Base-by-base conservation (phyloP, 2,797 vertebrate genomes). In the Hippoglossus hippoglossus region DNA sequence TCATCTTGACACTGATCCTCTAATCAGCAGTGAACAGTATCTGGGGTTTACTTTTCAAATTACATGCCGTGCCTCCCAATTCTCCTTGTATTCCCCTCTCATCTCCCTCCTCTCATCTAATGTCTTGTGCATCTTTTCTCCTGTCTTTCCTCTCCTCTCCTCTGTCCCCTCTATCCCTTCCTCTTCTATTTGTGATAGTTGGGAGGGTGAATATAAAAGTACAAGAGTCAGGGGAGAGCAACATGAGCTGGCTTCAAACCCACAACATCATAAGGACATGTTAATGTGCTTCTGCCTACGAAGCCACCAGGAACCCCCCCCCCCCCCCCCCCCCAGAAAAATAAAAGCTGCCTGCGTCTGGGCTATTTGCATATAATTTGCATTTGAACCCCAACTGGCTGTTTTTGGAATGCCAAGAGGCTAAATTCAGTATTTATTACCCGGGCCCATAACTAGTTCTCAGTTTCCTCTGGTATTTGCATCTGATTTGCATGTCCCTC, bases 401-500 rank as follows among this genome's bases (percentile, higher is more conserved):
- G 91, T 91, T 91, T 91, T 93, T 87, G 86, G 86, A 92, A 91
- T 91, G 91, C 89, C 91, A 94, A 91, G 92, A 94, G 94, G 94
- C 92, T 94, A 94, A 94, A 94, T 92, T 93, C 91, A 89, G 83
- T 91, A 89, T 95, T 94, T 94, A 94, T 94, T 94, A 92, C 86
- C 75, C 63, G 21, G 80, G 79, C 79, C 85, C 77, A 91, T 91
- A 91, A 93, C 93, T 89, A 89, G 91, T 92, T 92, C 92, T 91
- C 85, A 78, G 86, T 91, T 92, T 88, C 91, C 64, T 66, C 28
- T 85, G 56, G 74, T 80, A 94, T 94, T 94, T 94, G 93, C 94
- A 92, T 93, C 84, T 93, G 82, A 92, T 94, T 95, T 94, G 90
- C 93, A 93, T 94, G 83, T 91, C 87, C 81, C 88, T 81, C 67